Evolutionary conservation across 2,888 invertebrate species (phyloP), one percentile per base, ranked within the genome.

Genomic region (Himalopsyche anomala): DNA sequence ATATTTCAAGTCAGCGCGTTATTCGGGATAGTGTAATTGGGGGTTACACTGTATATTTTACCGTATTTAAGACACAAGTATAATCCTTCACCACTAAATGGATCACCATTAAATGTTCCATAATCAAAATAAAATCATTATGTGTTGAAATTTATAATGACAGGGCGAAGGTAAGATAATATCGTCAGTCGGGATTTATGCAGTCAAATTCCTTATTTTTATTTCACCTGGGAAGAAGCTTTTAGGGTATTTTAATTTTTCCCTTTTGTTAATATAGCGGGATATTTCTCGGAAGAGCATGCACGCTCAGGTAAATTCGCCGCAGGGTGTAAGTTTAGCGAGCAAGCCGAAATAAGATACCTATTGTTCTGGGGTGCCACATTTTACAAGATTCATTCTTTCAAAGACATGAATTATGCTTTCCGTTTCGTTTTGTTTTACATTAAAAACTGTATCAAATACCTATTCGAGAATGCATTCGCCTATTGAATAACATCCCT

Each of bases 261-360:
- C 62, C 62, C 62, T 19, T 62, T 62, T 62, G 62, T 62, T 62
- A 62, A 62, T 19, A 62, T 62, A 62, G 62, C n/a, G 62, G 62
- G 19, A 62, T 62, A 2, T 62, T 62, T 62, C 62, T 62, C 62
- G 62, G 62, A 62, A 62, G 62, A 62, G 62, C 62, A 19, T n/a
- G 62, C 28, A 62, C 4, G 62, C 62, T 28, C 62, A 62, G 62
- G 62, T 62, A 62, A 62, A 62, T 62, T 62, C 62, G 62, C 62
- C 19, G 28, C 19, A 19, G 62, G 62, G 62, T 51, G 62, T 62
- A 62, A 8, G 51, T 51, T 51, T 51, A 12, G 51, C 51, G 62
- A 9, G 62, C 62, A 62, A 19, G 19, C 19, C 19, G 51, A 19
- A 62, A 19, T 19, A 19, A 62, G 62, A n/a, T 0, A 19, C 28